Evolutionary conservation across 2,888 invertebrate species (phyloP), one percentile per base, ranked within the genome.

Genomic region (Iphiclides podalirius): DNA sequence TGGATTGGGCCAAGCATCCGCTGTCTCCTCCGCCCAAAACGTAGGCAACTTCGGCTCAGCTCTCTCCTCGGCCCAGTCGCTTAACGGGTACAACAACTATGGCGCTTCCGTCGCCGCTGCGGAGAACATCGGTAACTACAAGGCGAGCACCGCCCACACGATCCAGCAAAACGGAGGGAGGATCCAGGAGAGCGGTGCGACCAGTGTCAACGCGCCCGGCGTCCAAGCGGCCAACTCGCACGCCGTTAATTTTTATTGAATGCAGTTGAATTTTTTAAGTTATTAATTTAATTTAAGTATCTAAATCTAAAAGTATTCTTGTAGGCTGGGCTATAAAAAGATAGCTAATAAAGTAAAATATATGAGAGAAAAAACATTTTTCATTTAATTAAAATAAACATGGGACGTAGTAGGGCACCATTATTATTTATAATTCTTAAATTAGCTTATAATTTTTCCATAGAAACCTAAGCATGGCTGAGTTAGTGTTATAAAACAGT

Each of bases 181-280:
- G 1, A 14, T 75, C 15, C 77, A 73, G 52, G 69, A 78, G 52
- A 78, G 73, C 17, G 77, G 73, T 0, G 82, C 85, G n/a, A 70
- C 72, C 53, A 72, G 72, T 58, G 65, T 79, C 55, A 69, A 79
- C 44, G 79, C 66, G 0, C 81, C 78, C 2, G 81, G 81, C 17
- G 47, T 82, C 42, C 79, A 79, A 44, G 71, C 77, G 1, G 65
- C 81, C 0, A 79, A 83, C 35, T 72, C 84, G 0, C 73, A 79
- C 48, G 70, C 84, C 23, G 58, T 81, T 44, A 80, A 81, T 16
- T 80, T 60, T 60, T 85, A 79, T 37, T 55, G 75, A 60, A 72
- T 20, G 8, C 14, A 1, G 6, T 6, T 36, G 15, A 16, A 12
- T 2, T 15, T 8, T 12, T 12, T 47, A 56, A 53, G 42, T 36